A percentile compares a stretch with the other conserved stretches of the same genome.
Evolutionary conservation across 1,140 invertebrate species (phyloP).

Genomic region (Ptiloglossa arizonensis): DNA sequence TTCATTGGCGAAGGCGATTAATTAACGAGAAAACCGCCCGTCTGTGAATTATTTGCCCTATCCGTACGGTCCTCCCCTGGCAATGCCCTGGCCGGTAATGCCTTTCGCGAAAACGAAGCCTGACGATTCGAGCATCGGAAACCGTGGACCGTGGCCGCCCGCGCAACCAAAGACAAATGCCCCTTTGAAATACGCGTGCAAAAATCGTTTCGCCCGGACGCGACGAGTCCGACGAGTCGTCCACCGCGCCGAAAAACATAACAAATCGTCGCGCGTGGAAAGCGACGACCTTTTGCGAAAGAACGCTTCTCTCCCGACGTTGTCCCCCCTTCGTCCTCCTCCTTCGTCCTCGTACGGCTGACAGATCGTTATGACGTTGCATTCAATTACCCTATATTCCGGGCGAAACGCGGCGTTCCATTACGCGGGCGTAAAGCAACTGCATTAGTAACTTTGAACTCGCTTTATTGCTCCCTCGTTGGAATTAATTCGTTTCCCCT

Average conservation of each 20-base stretch:
- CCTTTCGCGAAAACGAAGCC: neutral
- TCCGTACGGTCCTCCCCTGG: neutral
- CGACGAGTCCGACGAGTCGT: too few relatives aligned
- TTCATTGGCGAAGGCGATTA: slow-evolving; percentile 64
- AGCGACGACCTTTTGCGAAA: slow-evolving; percentile 23
- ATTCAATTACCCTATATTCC: slow-evolving; percentile 19
- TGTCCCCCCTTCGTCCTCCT: too few relatives aligned
- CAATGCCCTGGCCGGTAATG: neutral
- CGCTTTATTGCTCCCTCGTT: neutral
- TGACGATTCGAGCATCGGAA: slow-evolving; percentile 19
- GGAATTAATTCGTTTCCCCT: neutral
- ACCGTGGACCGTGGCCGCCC: slow-evolving; percentile 9
- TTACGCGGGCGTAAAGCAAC: slow-evolving; percentile 5
- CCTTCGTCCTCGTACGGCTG: neutral
- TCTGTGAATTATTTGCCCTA: slow-evolving; percentile 60
- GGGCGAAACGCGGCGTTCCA: neutral
- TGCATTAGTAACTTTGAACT: slow-evolving; percentile 9
- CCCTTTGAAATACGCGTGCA: slow-evolving; percentile 57
- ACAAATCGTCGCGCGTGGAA: slow-evolving; percentile 61
- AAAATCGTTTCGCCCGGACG: slow-evolving; percentile 19
- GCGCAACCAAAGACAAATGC: slow-evolving; percentile 57
- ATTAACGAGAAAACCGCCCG: slow-evolving; percentile 58
- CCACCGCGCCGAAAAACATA: slow-evolving; percentile 61
- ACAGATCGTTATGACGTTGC: slow-evolving; percentile 33
- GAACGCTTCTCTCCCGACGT: slow-evolving; percentile 32